These are phyloP conservation scores for Hyperoplus lanceolatus DNA, from an alignment of 2,797 vertebrate species.

Conservation along the genomic window DNA sequence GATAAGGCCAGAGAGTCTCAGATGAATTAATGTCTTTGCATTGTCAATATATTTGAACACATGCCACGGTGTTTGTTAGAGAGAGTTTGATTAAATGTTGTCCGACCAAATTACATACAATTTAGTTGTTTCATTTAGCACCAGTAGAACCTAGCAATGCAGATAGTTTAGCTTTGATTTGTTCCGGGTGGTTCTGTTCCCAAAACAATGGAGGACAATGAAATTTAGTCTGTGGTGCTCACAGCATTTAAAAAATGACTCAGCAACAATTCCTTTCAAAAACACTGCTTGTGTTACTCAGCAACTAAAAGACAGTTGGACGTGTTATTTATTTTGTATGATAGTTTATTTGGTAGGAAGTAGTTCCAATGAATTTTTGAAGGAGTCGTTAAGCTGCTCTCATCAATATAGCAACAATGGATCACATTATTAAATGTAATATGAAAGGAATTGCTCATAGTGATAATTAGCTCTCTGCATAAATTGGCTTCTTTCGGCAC, in stretches of 20 bases:
- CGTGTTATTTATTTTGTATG: not conserved
- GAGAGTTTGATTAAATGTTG: conserved; percentile 18
- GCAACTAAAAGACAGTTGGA: conserved; percentile 16
- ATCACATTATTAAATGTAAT: not conserved
- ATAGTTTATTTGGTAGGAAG: not conserved
- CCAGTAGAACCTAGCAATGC: conserved; percentile 1
- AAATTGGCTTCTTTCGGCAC: not conserved
- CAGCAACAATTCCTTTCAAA: not conserved
- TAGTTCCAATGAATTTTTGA: not conserved
- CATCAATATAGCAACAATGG: not conserved
- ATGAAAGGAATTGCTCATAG: not conserved
- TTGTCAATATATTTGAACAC: conserved; percentile 26
- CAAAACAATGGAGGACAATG: conserved; percentile 22
- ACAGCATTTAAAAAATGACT: conserved; percentile 1
- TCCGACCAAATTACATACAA: not conserved
- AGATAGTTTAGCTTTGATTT: conserved; percentile 31
- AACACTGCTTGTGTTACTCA: not conserved
- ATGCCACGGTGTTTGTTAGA: conserved; percentile 10
- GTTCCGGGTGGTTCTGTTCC: conserved; percentile 7
- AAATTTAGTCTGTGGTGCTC: conserved; percentile 20
- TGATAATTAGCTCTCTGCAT: not conserved
- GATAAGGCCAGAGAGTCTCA: conserved; percentile 36
- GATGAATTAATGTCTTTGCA: conserved; percentile 35
- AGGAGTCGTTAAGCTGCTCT: not conserved
- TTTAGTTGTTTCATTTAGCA: not conserved